Base-by-base conservation (phyloP, 1,140 invertebrate species). In the Ceratitis capitata region DNA sequence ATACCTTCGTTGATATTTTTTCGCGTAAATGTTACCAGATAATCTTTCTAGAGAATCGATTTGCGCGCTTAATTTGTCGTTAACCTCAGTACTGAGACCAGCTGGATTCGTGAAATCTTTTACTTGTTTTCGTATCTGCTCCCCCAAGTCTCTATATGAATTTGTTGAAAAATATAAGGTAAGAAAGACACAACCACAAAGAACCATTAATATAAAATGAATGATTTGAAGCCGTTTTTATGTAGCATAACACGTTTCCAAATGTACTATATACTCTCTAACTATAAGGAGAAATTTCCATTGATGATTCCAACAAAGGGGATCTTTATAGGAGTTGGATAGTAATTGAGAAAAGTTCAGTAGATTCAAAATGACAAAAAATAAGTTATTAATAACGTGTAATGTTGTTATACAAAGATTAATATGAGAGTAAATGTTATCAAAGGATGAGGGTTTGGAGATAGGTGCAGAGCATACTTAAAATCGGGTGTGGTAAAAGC, bases 51-150 rank as follows among this genome's bases (percentile, higher is more conserved):
- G 89, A n/a, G 95, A 93, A 49, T 93, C 90, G 83, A 95, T 95
- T 89, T 96, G 94, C 49, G 92, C 92, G 85, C 94, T 93, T 89
- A 96, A 96, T 87, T 93, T 88, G 85, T 94, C 92, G 5, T 61
- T 93, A 89, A 89, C 95, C 93, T 85, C 92, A 92, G 74, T 87
- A 90, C 69, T 93, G 88, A 86, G 92, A 86, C 94, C 93, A 56
- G 94, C 94, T 85, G 93, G 92, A 69, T 94, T 92, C 89, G 96
- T 96, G 2, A 94, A 93, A 86, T 92, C 87, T 88, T 95, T 95
- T 0, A 97, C 89, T 92, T 95, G 93, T 47, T 95, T 93, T 87
- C 96, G 94, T 86, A 98, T 94, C 88, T 95, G 93, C 88, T 95
- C 94, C 84, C 95, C 95, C 61, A 97, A 92, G 92, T 97, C 96